phyloP scores from a whole-genome alignment of 2,113 vertebrate genomes.

The Cyprinus carpio region DNA sequence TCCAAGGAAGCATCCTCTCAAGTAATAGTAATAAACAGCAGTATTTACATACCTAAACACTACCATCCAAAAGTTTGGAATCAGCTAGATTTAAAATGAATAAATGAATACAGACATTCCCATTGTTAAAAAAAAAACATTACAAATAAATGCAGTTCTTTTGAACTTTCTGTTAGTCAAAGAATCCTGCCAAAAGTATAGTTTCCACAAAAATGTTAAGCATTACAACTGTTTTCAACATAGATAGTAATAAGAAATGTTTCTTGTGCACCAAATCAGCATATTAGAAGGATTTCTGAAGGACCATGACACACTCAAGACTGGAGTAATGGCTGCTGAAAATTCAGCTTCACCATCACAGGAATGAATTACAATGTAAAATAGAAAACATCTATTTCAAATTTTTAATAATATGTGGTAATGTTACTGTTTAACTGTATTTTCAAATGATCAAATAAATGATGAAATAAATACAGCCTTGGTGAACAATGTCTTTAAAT shows the following conservation, averaged over 20 bases:
- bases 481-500: neutral
- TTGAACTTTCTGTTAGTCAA: neutral
- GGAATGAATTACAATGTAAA: neutral
- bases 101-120: neutral
- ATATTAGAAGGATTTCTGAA: neutral
- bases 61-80: constrained; percentile 1
- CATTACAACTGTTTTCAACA: neutral
- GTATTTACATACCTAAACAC: neutral
- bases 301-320: neutral
- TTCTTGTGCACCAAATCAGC: neutral
- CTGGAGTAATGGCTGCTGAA: neutral
- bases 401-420: no score
- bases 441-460: no score
- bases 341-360: neutral
- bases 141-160: neutral
- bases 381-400: no score
- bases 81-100: neutral
- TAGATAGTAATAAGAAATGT: neutral
- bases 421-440: no score
- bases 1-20: neutral
- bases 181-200: neutral
- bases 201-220: neutral
- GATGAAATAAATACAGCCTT: no score
- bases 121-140: neutral
- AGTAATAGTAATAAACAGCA: neutral